Percentiles rank a stretch among this genome's conserved stretches.
Evolutionary conservation across 2,797 vertebrate species (phyloP).

Genomic region (Protosalanx chinensis): DNA sequence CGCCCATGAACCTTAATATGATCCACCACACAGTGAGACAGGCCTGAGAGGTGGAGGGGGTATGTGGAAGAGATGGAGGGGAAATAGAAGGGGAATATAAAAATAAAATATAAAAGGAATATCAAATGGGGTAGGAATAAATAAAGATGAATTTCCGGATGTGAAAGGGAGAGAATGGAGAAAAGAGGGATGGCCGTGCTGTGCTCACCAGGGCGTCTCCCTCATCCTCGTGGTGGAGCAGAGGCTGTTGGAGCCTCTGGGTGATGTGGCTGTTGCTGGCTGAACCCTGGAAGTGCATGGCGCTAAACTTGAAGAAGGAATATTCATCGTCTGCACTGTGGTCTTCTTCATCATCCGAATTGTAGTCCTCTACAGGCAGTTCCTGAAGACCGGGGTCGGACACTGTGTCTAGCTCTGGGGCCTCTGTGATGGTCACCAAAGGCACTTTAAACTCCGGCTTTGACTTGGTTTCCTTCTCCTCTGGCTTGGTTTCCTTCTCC

Average conservation of each 20-base stretch:
- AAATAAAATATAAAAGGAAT: background rate
- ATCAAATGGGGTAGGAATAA: background rate
- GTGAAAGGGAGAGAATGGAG: background rate
- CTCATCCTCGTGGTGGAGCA: constrained; percentile 87
- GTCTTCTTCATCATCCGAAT: constrained; percentile 59
- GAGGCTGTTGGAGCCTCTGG: constrained; percentile 74
- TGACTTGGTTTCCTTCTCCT: constrained; percentile 18
- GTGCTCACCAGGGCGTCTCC: constrained; percentile 76
- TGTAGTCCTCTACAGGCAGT: constrained; percentile 42
- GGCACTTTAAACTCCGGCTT: background rate
- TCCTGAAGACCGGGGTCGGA: constrained; percentile 44
- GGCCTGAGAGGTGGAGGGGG: constrained; percentile 65
- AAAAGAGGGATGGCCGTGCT: background rate
- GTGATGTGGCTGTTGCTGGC: constrained; percentile 55
- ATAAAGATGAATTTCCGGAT: background rate
- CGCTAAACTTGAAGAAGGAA: constrained; percentile 85
- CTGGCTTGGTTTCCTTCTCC: background rate
- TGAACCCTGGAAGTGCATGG: constrained; percentile 79
- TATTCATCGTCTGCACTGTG: constrained; percentile 68
- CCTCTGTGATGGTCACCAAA: background rate
- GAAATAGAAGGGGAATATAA: background rate
- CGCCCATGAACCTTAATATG: constrained; percentile 93
- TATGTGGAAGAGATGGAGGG: background rate
- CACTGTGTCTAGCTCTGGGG: background rate
- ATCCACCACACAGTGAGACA: constrained; percentile 84